Evolutionary conservation across 2,797 vertebrate genomes (phyloP), one percentile per base, ranked within the genome.

Genomic region (Premnoplex brunnescens): DNA sequence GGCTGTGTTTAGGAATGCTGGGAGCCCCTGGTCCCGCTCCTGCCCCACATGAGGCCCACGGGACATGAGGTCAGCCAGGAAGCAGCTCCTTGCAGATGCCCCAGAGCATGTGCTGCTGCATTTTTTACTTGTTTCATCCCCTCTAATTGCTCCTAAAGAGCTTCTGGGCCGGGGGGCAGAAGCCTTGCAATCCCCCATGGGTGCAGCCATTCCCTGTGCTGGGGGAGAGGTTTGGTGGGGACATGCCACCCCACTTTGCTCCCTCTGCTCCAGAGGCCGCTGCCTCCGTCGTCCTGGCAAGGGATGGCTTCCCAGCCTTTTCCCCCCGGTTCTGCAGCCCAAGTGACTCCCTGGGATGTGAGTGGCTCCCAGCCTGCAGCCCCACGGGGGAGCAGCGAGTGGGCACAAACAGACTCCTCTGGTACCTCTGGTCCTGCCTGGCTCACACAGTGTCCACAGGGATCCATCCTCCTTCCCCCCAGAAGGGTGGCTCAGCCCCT

Each of bases 311-410:
- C 21, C 30, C n/a, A 7, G 19, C 7, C 13, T 39, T 41, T 30
- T 13, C 1, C 54, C 58, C 7, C 22, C 1, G 4, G 2, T 16
- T 81, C 32, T 27, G 24, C 44, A 21, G 14, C 36, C 64, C 67
- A 1, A 1, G 19, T 1, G 3, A 1, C 8, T 32, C 44, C 9
- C 16, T 1, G 27, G 41, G 52, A 1, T 26, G 41, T 2, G 2
- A 24, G 58, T 5, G 36, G 6, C 5, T 26, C 46, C 20, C 37
- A 17, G 20, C 19, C 48, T 5, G 59, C 44, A 44, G 67, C n/a
- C 46, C 46, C 26, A 7, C 5, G 12, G 30, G 0, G 19, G 10
- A 10, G 43, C 27, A n/a, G 32, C 27, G 21, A 51, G 49, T 51
- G 22, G 46, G 22, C 46, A 48, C 46, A 48, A 23, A 23, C 46